These are phyloP conservation scores for Thymelicus sylvestris DNA, from an alignment of 2,888 invertebrate genomes.

Conservation along the genomic window DNA sequence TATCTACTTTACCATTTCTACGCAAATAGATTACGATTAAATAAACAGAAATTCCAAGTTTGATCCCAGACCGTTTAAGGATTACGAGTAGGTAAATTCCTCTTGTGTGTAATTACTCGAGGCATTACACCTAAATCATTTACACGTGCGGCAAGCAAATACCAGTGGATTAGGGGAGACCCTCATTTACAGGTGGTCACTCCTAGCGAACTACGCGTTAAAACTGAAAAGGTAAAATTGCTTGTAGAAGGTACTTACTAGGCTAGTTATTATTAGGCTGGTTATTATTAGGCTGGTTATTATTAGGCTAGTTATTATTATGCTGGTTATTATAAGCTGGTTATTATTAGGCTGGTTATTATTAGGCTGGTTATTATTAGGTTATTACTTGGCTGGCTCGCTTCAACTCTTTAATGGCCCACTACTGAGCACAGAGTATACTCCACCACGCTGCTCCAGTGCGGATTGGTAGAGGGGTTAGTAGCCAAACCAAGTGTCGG, in stretches of 20 bases:
- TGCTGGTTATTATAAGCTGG: too few relatives aligned
- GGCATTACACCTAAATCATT: constrained; percentile 14
- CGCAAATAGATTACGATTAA: not conserved
- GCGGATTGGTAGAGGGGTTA: too few relatives aligned
- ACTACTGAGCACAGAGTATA: too few relatives aligned
- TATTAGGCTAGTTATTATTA: too few relatives aligned
- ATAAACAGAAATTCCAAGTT: constrained; percentile 13
- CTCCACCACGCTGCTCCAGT: too few relatives aligned
- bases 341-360: too few relatives aligned
- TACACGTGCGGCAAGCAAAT: not conserved
- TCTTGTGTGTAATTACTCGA: constrained; percentile 6
- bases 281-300: too few relatives aligned
- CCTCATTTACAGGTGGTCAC: not conserved
- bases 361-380: too few relatives aligned
- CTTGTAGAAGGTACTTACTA: not conserved
- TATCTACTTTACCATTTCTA: too few relatives aligned
- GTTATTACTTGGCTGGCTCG: not conserved
- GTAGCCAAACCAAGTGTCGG: too few relatives aligned
- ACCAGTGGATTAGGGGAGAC: constrained; percentile 6
- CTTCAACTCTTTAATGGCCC: too few relatives aligned
- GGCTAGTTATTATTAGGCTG: too few relatives aligned
- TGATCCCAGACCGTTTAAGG: not conserved
- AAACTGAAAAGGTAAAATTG: not conserved
- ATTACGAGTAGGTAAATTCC: constrained; percentile 1
- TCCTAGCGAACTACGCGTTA: not conserved